A percentile compares a stretch with the other conserved stretches of the same genome.
Conservation (phyloP, 2,888 invertebrate genomes). For the Papilio elwesi region DNA sequence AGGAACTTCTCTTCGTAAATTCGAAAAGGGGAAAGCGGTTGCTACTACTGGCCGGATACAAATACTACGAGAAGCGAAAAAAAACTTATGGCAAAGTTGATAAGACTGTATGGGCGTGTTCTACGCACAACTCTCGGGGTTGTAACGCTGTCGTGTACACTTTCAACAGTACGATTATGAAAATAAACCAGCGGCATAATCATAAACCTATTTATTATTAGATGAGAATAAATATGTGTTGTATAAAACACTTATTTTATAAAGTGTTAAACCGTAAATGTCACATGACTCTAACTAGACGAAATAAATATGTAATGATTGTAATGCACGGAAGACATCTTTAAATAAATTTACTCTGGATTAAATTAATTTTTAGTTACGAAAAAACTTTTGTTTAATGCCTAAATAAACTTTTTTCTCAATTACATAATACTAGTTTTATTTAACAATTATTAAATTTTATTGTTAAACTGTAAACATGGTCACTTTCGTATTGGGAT, state of each 20-base stretch:
- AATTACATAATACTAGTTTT: too few species aligned
- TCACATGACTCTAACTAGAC: too few species aligned
- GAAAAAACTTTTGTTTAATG: too few species aligned
- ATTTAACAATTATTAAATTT: too few species aligned
- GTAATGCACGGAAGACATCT: too few species aligned
- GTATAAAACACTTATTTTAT: neutral
- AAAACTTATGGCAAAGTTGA: conserved; percentile 33
- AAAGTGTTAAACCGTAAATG: too few species aligned
- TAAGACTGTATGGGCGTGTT: conserved; percentile 52
- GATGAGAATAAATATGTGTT: neutral
- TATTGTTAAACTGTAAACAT: too few species aligned
- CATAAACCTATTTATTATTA: conserved; percentile 27
- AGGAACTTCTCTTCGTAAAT: conserved; percentile 34
- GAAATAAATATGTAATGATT: too few species aligned
- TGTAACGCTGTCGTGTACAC: conserved; percentile 49
- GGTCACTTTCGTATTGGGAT: too few species aligned
- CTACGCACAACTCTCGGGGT: conserved; percentile 48
- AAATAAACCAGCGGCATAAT: conserved; percentile 39
- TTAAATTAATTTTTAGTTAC: too few species aligned
- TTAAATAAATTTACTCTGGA: too few species aligned
- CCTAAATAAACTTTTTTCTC: too few species aligned
- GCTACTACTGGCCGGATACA: conserved; percentile 51
- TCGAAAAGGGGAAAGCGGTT: conserved; percentile 53
- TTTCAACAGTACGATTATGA: conserved; percentile 42
- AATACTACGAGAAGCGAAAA: conserved; percentile 49